These are phyloP conservation scores for Progne subis DNA, from an alignment of 2,113 vertebrate genomes.

Conservation along the genomic window DNA sequence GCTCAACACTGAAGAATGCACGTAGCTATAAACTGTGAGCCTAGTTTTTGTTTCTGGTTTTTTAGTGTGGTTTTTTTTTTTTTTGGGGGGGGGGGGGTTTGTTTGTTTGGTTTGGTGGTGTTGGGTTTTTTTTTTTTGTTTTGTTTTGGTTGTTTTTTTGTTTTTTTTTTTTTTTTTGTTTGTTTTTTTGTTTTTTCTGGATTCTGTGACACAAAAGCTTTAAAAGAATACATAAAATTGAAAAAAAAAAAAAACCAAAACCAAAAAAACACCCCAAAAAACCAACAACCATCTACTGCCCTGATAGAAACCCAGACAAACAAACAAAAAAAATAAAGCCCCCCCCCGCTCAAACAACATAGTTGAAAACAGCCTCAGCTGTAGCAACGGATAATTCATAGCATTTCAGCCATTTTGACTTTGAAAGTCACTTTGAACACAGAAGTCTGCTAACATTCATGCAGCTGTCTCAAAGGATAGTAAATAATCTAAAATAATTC, in stretches of 20 bases:
- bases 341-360: not conserved
- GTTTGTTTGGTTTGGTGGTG: not conserved
- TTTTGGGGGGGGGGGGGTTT: not conserved
- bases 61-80: too few relatives aligned
- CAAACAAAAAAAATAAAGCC: not conserved
- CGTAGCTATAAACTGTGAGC: not conserved
- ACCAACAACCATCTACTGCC: not conserved
- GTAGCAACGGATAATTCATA: not conserved
- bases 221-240: not conserved
- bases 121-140: not conserved
- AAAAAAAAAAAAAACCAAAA: not conserved
- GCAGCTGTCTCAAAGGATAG: not conserved
- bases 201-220: not conserved
- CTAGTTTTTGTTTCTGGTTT: not conserved
- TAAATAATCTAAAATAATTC: not conserved
- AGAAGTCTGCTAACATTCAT: not conserved
- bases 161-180: not conserved
- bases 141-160: too few relatives aligned
- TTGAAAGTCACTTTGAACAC: not conserved
- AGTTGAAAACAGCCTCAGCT: not conserved
- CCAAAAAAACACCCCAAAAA: too few relatives aligned
- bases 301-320: not conserved
- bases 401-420: not conserved
- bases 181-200: not conserved
- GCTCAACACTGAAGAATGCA: not conserved